Evolutionary conservation across 2,797 vertebrate species (phyloP), one percentile per base, ranked within the genome.

Genomic region (Esox masquinongy): DNA sequence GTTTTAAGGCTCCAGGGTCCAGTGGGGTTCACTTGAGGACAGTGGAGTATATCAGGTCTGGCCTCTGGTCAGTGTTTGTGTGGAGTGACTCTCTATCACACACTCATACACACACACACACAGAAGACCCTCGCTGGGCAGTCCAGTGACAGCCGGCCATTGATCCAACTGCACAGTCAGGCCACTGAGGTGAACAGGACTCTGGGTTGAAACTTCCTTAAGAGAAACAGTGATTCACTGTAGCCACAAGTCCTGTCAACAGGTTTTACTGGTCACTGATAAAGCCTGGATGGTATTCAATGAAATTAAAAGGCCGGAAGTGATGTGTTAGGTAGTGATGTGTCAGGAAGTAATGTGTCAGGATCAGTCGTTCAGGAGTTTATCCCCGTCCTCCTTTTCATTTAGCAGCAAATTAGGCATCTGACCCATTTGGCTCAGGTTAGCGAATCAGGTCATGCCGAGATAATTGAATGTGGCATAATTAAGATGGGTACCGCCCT

Each of bases 391-490:
- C 49, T 73, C 72, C 67, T 81, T 77, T 73, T 72, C 56, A 73
- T 74, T 75, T 81, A 81, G 70, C 76, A 79, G 19, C 78, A 75
- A 82, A 75, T 77, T 77, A 79, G 77, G 15, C 63, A 31, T 31
- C 63, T 15, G 8, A 26, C 5, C 63, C 80, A 43, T 22, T 29
- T 63, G 24, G 22, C 34, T 56, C 31, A n/a, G 19, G 12, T 72
- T 59, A 59, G 50, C 22, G 85, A 82, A 4, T 29, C 76, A 79
- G 85, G 85, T 89, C 84, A 83, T 69, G 74, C 79, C 2, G 64
- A 64, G 85, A 89, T 87, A 88, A 88, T 87, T 80, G 79, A 72
- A 67, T 79, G 83, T 83, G 85, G 83, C 73, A 83, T 89, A 86
- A 92, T 91, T 88, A 87, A 80, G 79, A 70, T 64, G 59, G 81